A percentile compares a stretch with the other conserved stretches of the same genome.
phyloP scores from a whole-genome alignment of 2,888 invertebrate genomes.

The Sesia bembeciformis region DNA sequence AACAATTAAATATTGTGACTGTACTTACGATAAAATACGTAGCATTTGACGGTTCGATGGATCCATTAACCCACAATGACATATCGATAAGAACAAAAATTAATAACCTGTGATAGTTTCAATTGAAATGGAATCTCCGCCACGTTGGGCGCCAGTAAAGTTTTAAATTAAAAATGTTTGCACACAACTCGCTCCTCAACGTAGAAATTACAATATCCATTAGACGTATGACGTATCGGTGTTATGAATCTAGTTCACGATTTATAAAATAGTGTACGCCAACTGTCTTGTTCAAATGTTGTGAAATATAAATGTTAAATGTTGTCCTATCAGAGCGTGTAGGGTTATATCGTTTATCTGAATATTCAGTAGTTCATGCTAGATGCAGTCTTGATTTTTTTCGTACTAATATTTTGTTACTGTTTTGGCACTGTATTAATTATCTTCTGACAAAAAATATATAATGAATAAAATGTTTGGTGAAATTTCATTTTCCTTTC shows the following conservation, averaged over 20 bases:
- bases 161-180: constrained; percentile 5
- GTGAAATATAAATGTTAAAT: constrained; percentile 64
- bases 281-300: constrained; percentile 64
- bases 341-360: constrained; percentile 50
- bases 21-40: too few species aligned
- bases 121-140: too few species aligned
- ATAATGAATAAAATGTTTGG: constrained; percentile 58
- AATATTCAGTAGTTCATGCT: constrained; percentile 66
- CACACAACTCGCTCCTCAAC: constrained; percentile 39
- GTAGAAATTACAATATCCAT: constrained; percentile 52
- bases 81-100: too few species aligned
- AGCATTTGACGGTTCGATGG: too few species aligned
- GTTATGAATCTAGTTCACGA: constrained; percentile 60
- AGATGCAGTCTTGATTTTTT: constrained; percentile 70
- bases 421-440: constrained; percentile 75
- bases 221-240: constrained; percentile 68
- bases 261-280: constrained; percentile 40
- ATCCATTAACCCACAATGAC: too few species aligned
- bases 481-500: constrained; percentile 43
- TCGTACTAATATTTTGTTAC: constrained; percentile 73
- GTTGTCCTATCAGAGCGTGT: constrained; percentile 44
- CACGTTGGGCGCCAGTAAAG: too few species aligned
- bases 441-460: constrained; percentile 74
- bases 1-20: too few species aligned
- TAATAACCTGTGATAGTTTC: too few species aligned